Evolutionary conservation across 2,888 invertebrate genomes (phyloP), one percentile per base, ranked within the genome.

Genomic region (Lamellibrachia satsuma): DNA sequence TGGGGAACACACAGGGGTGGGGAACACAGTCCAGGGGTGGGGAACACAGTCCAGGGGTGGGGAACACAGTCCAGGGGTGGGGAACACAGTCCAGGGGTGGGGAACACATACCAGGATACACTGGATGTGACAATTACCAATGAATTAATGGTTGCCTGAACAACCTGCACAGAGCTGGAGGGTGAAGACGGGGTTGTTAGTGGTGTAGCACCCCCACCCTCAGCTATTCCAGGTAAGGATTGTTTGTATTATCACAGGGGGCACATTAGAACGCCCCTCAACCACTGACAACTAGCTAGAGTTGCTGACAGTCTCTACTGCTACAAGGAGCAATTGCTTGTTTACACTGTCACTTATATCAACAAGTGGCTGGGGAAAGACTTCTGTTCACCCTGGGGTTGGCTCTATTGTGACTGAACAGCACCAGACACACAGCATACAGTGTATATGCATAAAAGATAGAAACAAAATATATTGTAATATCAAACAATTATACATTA

Each of bases 191-290:
- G 75, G 75, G 75, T 75, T 75, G 75, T 15, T n/a, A 75, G 75
- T n/a, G n/a, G 75, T 75, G 75, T 75, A 75, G n/a, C 75, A 75
- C 75, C 75, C 75, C 75, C 75, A 75, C 75, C 75, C 75, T 75
- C 75, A 39, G 39, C n/a, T 75, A 75, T 75, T 75, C 75, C 75
- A 75, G 75, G 75, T 75, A 75, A 75, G 75, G 75, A 22, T 15
- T 75, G 75, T 75, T 75, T 75, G 75, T 75, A n/a, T 75, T 75
- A 15, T 75, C 75, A 22, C 22, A 15, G 75, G 75, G 75, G 75
- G 75, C 75, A 75, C 22, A 15, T 75, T 75, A 75, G 75, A 75
- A 7, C 7, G 55, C 55, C 55, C 55, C 55, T 9, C 55, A 39
- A 55, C 75, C 75, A 75, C 75, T 60, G 60, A 22, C 15, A 15